Conservation (phyloP, 2,113 vertebrate species). For the Alaudala cheleensis region DNA sequence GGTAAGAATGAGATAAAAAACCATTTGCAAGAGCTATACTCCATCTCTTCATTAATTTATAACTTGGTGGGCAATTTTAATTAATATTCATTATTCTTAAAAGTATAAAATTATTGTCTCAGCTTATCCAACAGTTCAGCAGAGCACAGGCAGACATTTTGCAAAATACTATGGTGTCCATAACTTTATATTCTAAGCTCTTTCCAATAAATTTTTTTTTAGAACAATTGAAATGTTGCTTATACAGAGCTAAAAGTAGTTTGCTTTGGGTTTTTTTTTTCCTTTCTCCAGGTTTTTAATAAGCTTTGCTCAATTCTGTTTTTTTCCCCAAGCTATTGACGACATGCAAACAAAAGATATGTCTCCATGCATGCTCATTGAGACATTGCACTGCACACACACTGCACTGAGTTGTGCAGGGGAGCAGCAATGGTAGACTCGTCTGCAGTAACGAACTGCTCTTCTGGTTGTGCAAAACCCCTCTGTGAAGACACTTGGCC, state of each 20-base stretch:
- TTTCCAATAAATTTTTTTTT: neutral
- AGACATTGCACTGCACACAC: neutral
- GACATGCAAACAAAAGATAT: neutral
- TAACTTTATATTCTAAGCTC: neutral
- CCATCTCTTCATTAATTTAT: constrained; percentile 51
- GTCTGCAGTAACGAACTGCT: neutral
- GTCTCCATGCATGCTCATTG: neutral
- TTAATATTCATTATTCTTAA: constrained; percentile 36
- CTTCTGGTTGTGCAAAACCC: neutral
- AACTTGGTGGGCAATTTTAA: constrained; percentile 54
- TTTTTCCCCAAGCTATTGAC: neutral
- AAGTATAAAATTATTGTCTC: neutral
- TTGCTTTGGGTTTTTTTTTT: neutral
- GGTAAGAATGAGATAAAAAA: constrained; percentile 30
- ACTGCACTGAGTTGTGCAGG: neutral
- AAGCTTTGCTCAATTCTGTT: neutral
- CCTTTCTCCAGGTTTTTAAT: neutral
- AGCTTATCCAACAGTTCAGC: neutral
- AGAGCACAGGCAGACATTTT: neutral
- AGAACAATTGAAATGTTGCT: neutral
- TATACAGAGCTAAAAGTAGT: neutral
- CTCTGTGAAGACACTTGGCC: neutral
- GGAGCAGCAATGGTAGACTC: neutral
- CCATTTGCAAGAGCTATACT: constrained; percentile 22
- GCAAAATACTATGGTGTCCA: neutral